These are phyloP conservation scores for Podarcis raffonei DNA, from an alignment of 2,113 vertebrate genomes.

Conservation along the genomic window DNA sequence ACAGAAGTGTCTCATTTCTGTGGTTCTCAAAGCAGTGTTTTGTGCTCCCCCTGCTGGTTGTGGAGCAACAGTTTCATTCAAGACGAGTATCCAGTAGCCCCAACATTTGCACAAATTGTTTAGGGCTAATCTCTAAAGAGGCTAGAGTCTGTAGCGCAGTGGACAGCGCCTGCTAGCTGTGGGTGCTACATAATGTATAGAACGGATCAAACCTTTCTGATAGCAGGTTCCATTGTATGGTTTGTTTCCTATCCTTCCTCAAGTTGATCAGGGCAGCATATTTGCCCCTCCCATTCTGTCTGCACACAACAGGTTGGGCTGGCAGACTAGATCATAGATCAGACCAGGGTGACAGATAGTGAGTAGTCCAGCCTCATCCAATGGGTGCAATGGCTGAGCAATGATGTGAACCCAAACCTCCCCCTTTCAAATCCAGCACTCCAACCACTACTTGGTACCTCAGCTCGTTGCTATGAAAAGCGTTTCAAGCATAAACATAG, in stretches of 20 bases:
- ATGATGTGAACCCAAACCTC: not conserved
- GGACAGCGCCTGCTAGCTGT: not conserved
- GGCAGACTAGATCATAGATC: too few species aligned
- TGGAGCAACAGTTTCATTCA: not conserved
- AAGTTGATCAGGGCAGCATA: too few species aligned
- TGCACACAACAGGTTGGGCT: not conserved
- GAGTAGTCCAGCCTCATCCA: not conserved
- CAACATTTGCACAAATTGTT: not conserved
- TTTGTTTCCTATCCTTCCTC: not conserved
- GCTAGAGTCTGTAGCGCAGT: not conserved
- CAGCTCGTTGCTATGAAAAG: not conserved
- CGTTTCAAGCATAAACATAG: not conserved
- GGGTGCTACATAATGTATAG: not conserved
- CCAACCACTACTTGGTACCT: too few species aligned
- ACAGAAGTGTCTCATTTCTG: not conserved
- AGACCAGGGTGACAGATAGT: not conserved
- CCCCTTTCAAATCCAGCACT: not conserved
- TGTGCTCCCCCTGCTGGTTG: conserved; percentile 69
- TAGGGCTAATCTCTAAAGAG: not conserved
- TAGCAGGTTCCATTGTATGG: not conserved
- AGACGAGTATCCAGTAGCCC: too few species aligned
- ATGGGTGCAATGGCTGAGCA: not conserved
- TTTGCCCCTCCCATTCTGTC: not conserved
- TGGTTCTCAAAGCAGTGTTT: conserved; percentile 25
- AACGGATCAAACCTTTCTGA: not conserved